A percentile compares a stretch with the other conserved stretches of the same genome.
Conservation (phyloP, 2,888 invertebrate species). For the Pharmacophagus antenor region DNA sequence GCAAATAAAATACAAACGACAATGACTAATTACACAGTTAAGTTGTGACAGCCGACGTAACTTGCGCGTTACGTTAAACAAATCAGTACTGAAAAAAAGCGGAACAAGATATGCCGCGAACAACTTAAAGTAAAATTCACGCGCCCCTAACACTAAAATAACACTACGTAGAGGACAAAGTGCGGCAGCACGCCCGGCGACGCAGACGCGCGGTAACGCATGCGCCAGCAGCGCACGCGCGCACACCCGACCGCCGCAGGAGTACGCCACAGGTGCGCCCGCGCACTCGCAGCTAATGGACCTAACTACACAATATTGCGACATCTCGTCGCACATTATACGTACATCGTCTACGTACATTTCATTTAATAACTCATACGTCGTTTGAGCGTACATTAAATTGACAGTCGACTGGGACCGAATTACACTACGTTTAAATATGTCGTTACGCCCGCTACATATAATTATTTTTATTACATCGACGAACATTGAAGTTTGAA, state of each 20-base stretch:
- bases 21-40: constrained; percentile 43
- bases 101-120: constrained; percentile 48
- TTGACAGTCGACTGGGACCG: constrained; percentile 10
- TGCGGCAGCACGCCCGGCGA: constrained; percentile 41
- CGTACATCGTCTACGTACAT: constrained; percentile 1
- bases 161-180: constrained; percentile 40
- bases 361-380: constrained; percentile 20
- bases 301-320: too few species aligned
- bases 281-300: too few species aligned
- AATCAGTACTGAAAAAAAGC: constrained; percentile 70
- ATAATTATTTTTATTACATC: constrained; percentile 27
- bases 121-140: constrained; percentile 46
- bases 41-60: constrained; percentile 43
- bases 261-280: too few species aligned
- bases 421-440: constrained; percentile 25
- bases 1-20: constrained; percentile 44
- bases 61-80: constrained; percentile 40
- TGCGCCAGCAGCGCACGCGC: constrained; percentile 15
- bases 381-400: constrained; percentile 13
- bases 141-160: constrained; percentile 49
- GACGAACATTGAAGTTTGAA: constrained; percentile 30
- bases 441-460: constrained; percentile 30
- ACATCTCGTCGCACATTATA: not conserved
- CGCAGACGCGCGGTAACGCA: constrained; percentile 28
- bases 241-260: constrained; percentile 10